phyloP scores from a whole-genome alignment of 1,140 invertebrate species.

The Microplitis mediator region DNA sequence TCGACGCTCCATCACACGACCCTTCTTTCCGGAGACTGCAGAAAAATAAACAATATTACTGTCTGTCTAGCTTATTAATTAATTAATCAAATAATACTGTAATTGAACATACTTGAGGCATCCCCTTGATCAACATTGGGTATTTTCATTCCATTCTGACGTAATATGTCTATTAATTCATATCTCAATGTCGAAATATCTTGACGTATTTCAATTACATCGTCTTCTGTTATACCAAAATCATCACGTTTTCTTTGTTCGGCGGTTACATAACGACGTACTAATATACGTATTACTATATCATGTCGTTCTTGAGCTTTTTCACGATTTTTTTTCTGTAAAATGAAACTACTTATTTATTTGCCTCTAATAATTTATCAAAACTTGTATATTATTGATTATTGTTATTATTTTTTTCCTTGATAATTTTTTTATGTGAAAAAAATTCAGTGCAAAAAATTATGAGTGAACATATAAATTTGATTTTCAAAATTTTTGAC shows the following conservation, averaged over 20 bases:
- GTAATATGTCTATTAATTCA: conserved; percentile 87
- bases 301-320: conserved; percentile 74
- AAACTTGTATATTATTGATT: too few relatives aligned
- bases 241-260: conserved; percentile 84
- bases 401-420: too few relatives aligned
- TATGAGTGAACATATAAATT: too few relatives aligned
- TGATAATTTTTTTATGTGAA: too few relatives aligned
- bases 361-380: not conserved
- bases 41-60: conserved; percentile 16
- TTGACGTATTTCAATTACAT: conserved; percentile 95
- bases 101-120: conserved; percentile 61
- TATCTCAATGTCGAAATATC: conserved; percentile 86
- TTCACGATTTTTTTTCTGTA: conserved; percentile 73
- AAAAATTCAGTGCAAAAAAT: too few relatives aligned
- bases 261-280: conserved; percentile 81
- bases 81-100: too few relatives aligned
- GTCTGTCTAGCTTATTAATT: too few relatives aligned
- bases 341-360: not conserved
- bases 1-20: conserved; percentile 81
- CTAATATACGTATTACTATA: conserved; percentile 77
- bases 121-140: conserved; percentile 71
- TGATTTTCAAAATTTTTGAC: too few relatives aligned
- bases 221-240: conserved; percentile 89
- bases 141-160: conserved; percentile 81
- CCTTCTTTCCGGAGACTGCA: conserved; percentile 80